Evolutionary conservation across 1,140 invertebrate species (phyloP).

Genomic region (Teleopsis dalmanni): DNA sequence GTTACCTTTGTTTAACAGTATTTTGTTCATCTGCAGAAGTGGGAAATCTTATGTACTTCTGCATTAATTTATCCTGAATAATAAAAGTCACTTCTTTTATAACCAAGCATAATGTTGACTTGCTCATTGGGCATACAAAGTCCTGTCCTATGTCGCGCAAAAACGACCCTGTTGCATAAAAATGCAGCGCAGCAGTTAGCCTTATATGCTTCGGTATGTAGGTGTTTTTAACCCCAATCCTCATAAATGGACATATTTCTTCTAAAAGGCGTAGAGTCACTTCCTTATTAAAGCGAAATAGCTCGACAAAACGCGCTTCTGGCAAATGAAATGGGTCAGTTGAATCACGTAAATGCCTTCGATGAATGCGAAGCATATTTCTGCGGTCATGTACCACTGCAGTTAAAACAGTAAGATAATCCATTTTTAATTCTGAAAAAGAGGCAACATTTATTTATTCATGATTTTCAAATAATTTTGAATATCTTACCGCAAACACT

Average conservation of each 20-base stretch:
- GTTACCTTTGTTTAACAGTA: not conserved
- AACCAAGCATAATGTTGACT: not conserved
- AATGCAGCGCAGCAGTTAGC: not conserved
- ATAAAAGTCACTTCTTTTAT: no score
- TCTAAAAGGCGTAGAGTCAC: not conserved
- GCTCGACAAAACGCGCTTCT: not conserved
- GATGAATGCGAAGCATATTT: not conserved
- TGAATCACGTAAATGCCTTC: not conserved
- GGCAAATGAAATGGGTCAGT: not conserved
- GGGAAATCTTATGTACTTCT: not conserved
- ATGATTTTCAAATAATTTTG: no score
- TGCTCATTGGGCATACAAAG: not conserved
- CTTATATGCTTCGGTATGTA: not conserved
- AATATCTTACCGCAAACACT: no score
- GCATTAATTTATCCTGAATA: no score
- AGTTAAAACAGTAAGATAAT: not conserved
- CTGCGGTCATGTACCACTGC: not conserved
- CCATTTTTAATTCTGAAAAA: no score
- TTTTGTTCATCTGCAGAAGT: not conserved
- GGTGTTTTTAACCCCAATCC: not conserved
- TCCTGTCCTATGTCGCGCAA: not conserved
- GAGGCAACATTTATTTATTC: no score
- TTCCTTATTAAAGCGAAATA: not conserved
- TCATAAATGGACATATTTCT: not conserved
- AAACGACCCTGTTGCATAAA: not conserved